phyloP scores from a whole-genome alignment of 35 echinoderm and acorn worm species.

The Amphiura filiformis region DNA sequence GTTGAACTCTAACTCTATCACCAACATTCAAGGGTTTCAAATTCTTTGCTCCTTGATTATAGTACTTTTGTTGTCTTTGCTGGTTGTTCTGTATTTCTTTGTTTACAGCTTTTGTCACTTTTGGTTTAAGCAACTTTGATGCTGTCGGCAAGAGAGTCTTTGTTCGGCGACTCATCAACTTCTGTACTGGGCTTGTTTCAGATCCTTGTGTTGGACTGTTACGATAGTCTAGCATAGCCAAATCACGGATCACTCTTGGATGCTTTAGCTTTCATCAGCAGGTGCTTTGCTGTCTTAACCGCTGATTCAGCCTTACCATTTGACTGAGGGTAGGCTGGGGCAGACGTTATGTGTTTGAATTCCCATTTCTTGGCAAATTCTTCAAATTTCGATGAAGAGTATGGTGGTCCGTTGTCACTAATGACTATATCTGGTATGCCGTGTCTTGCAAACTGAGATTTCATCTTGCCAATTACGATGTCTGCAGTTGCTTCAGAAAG shows the following conservation, averaged over 20 bases:
- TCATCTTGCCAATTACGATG: not conserved
- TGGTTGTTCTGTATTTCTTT: not conserved
- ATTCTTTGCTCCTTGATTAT: slow-evolving; percentile 32
- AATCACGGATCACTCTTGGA: not conserved
- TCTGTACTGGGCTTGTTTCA: not conserved
- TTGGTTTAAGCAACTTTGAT: slow-evolving; percentile 1
- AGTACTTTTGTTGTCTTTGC: slow-evolving; percentile 34
- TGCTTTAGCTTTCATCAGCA: not conserved
- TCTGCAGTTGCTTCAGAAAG: not conserved
- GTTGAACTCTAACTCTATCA: slow-evolving; percentile 43
- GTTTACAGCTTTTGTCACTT: slow-evolving; percentile 1
- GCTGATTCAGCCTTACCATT: not conserved
- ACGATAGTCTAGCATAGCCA: not conserved
- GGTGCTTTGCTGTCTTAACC: not conserved
- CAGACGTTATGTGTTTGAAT: not conserved
- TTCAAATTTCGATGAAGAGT: not conserved
- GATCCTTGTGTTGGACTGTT: not conserved
- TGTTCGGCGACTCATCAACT: not conserved
- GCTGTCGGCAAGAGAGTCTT: slow-evolving; percentile 5
- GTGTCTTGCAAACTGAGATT: not conserved
- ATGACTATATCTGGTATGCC: not conserved
- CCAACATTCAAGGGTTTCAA: slow-evolving; percentile 21
- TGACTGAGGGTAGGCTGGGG: not conserved
- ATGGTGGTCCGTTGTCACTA: not conserved
- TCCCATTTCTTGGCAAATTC: not conserved